Evolutionary conservation across 2,113 vertebrate species (phyloP), one percentile per base, ranked within the genome.

Genomic region (Xenopus laevis): DNA sequence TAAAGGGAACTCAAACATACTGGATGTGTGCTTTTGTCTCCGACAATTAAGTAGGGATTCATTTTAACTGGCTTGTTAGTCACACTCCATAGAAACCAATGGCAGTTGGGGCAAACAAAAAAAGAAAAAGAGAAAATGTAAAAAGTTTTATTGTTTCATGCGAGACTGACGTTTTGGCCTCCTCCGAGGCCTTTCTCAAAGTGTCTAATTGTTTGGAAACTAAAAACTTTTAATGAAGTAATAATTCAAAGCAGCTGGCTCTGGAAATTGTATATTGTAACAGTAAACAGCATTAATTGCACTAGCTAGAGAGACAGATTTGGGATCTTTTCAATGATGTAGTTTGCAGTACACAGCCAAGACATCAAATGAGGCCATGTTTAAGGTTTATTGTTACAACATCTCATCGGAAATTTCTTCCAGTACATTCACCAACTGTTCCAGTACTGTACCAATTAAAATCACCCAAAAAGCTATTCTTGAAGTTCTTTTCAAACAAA

Each of bases 221-320:
- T 52, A 76, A 50, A 63, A 69, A 76, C 66, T 76, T 67, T 69
- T 76, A 76, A 76, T 76, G 66, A 76, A 66, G 47, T 17, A 76
- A 69, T 58, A 63, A 69, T 76, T 69, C 73, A 69, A 63, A 76
- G 73, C 47, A 20, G 23, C 4, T 3, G 44, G 59, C 16, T 55
- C 46, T 10, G 59, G 30, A 55, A 69, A 68, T 68, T 53, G 61
- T 75, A 76, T 66, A 64, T 69, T 69, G 66, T 76, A 62, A 69
- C 66, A 1, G 66, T 55, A 69, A 74, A 74, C 65, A 74, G 57
- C 65, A 74, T 68, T 74, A 74, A 69, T 69, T 63, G 47, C 30
- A 40, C 47, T n/a, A 52, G n/a, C 65, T 27, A 16, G 27, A 52
- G 27, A 44, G 72, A 62, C 65, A 62, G 40, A 58, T 62, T 61